Evolutionary conservation across 2,888 invertebrate species (phyloP).

Genomic region (Lasiommata megera): DNA sequence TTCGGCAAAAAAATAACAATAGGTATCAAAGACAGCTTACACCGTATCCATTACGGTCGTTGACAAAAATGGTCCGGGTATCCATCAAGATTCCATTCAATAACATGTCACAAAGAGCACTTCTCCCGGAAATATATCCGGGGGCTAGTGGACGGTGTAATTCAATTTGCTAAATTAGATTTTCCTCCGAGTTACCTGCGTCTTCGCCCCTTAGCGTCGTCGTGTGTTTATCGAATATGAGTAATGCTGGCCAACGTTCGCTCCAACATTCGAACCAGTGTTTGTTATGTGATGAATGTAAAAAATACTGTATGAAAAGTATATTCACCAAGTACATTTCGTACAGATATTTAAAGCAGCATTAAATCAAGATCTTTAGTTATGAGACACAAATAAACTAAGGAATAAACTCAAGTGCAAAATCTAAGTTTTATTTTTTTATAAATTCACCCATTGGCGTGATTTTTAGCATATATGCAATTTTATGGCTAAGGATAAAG

Average conservation of each 20-base stretch:
- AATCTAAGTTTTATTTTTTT: too few relatives aligned
- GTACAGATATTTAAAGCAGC: too few relatives aligned
- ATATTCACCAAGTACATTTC: too few relatives aligned
- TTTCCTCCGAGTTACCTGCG: slow-evolving; percentile 75
- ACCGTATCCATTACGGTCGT: slow-evolving; percentile 27
- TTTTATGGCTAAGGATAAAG: too few relatives aligned
- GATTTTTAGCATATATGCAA: too few relatives aligned
- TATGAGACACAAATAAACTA: too few relatives aligned
- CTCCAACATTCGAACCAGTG: slow-evolving; percentile 39
- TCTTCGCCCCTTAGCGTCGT: slow-evolving; percentile 51
- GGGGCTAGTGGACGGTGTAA: slow-evolving; percentile 66
- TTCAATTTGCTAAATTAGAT: slow-evolving; percentile 79
- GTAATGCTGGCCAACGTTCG: slow-evolving; percentile 45
- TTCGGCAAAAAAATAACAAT: not conserved
- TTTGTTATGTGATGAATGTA: too few relatives aligned
- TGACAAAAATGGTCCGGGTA: slow-evolving; percentile 23
- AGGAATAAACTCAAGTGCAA: too few relatives aligned
- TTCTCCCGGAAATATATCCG: slow-evolving; percentile 49
- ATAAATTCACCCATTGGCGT: too few relatives aligned
- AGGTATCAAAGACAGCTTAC: slow-evolving; percentile 8
- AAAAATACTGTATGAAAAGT: too few relatives aligned
- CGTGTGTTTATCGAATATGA: slow-evolving; percentile 42
- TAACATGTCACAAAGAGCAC: slow-evolving; percentile 44
- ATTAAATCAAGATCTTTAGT: too few relatives aligned
- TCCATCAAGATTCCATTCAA: slow-evolving; percentile 43